Conservation (phyloP, 2,888 invertebrate genomes). For the Cheilosia soror region DNA sequence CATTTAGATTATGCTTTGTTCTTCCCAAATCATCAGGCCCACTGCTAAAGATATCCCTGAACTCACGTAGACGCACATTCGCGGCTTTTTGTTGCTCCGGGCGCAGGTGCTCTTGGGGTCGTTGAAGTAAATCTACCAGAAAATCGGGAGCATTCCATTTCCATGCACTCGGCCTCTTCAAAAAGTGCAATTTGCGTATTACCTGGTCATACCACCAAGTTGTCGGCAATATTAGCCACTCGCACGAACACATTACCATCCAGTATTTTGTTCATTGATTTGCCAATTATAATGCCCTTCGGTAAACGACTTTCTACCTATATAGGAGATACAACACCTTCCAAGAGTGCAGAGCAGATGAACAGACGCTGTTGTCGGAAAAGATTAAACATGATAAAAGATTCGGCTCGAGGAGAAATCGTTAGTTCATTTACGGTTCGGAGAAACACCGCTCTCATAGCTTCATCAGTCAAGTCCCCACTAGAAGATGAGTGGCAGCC, state of each 20-base stretch:
- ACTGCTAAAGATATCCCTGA: constrained; percentile 24
- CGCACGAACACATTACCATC: constrained; percentile 19
- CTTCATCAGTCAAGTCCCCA: neutral
- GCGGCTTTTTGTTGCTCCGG: constrained; percentile 20
- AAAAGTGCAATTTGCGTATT: too few species aligned
- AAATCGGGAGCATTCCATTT: neutral
- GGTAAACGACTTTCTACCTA: neutral
- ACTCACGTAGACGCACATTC: constrained; percentile 15
- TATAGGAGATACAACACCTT: constrained; percentile 38
- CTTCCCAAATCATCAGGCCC: constrained; percentile 32
- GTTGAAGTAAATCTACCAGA: too few species aligned
- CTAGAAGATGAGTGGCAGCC: neutral
- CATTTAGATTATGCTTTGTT: constrained; percentile 44
- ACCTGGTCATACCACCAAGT: neutral
- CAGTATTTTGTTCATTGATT: constrained; percentile 1
- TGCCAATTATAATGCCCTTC: constrained; percentile 31
- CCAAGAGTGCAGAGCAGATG: neutral
- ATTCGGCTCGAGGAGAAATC: constrained; percentile 14
- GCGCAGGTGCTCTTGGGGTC: constrained; percentile 8
- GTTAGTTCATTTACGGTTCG: neutral
- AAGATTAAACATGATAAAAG: too few species aligned
- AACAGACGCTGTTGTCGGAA: neutral
- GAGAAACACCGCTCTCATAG: neutral
- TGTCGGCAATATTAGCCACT: constrained; percentile 18
- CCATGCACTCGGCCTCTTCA: too few species aligned